phyloP scores from a whole-genome alignment of 1,140 invertebrate species.

The Diabrotica virgifera region DNA sequence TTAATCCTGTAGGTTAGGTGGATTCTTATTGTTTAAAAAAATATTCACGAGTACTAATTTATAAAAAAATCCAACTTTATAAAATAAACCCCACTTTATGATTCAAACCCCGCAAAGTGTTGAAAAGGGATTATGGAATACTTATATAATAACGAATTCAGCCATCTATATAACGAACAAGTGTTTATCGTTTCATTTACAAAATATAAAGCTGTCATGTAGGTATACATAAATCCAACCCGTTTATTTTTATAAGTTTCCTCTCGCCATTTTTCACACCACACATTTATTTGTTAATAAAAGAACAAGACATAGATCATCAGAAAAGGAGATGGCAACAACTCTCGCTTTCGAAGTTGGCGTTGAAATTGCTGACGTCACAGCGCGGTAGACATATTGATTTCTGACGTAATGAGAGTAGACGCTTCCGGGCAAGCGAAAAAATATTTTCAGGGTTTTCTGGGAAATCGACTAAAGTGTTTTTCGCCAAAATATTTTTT shows the following conservation, averaged over 20 bases:
- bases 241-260: neutral
- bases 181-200: no score
- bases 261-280: no score
- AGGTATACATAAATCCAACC: neutral
- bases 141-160: no score
- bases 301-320: neutral
- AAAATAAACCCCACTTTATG: no score
- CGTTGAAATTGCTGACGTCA: conserved; percentile 4
- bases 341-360: conserved; percentile 11
- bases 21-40: no score
- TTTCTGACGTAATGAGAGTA: conserved; percentile 4
- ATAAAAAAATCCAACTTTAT: neutral
- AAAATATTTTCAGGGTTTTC: neutral
- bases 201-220: neutral
- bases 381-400: conserved; percentile 15
- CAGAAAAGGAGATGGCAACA: conserved; percentile 2
- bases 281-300: no score
- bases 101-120: no score
- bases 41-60: no score
- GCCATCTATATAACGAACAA: no score
- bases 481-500: no score
- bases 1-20: no score
- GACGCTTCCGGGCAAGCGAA: neutral
- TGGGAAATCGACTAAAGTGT: neutral
- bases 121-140: no score